Percentiles rank a stretch among this genome's conserved stretches.
These are phyloP conservation scores for Chymomyza costata DNA, from an alignment of 1,140 invertebrate species.

Conservation along the genomic window DNA sequence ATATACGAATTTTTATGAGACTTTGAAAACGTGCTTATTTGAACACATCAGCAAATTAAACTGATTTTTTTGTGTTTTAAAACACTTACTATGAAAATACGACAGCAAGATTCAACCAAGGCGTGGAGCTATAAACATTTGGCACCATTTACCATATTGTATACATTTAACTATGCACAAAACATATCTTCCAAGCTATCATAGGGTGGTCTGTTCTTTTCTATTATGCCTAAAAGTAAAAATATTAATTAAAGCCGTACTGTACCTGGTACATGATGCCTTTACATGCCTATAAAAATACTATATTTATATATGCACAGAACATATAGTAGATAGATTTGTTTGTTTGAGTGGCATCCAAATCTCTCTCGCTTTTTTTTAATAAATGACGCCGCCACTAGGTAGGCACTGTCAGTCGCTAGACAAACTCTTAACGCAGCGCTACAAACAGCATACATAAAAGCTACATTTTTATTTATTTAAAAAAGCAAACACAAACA, in stretches of 20 bases:
- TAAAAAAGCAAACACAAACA: slow-evolving; percentile 25
- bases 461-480: slow-evolving; percentile 26
- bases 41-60: no score
- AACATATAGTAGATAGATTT: background rate
- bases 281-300: slow-evolving; percentile 20
- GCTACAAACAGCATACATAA: slow-evolving; percentile 28
- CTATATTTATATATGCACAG: slow-evolving; percentile 12
- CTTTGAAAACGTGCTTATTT: no score
- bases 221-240: slow-evolving; percentile 18
- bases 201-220: slow-evolving; percentile 11
- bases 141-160: no score
- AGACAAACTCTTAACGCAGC: slow-evolving; percentile 55
- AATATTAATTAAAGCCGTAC: slow-evolving; percentile 16
- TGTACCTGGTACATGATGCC: slow-evolving; percentile 11
- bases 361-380: slow-evolving; percentile 49
- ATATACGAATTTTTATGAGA: no score
- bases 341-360: slow-evolving; percentile 29
- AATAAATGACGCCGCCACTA: slow-evolving; percentile 55
- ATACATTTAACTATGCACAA: no score
- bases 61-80: no score
- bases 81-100: no score
- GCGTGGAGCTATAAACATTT: no score
- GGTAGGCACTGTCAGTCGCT: slow-evolving; percentile 50
- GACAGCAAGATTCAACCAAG: no score
- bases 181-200: no score